Evolutionary conservation across 1,140 invertebrate genomes (phyloP), one percentile per base, ranked within the genome.

Genomic region (Dolichoris vasculosae): DNA sequence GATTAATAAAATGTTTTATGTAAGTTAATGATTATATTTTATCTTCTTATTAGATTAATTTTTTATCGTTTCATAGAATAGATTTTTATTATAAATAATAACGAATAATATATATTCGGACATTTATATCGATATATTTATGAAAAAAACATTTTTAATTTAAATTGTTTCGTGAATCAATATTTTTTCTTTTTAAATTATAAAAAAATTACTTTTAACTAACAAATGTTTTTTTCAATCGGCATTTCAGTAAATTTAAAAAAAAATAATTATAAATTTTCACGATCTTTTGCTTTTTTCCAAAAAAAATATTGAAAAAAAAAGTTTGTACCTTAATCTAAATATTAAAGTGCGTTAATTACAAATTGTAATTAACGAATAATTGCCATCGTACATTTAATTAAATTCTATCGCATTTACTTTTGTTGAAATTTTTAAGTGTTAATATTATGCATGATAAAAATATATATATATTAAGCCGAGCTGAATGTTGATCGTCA

Each of bases 11-110:
- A 75, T 75, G 15, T 79, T 84, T 84, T 79, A 71, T 35, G 83
- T 84, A 84, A 84, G 83, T 84, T 69, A 69, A 67, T n/a, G 75
- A 48, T 78, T 78, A 82, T 67, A 67, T 35, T 84, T 77, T 69
- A 78, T 78, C 83, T 55, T 84, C 23, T 38, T 78, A n/a, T 67
- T 69, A 51, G 63, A 48, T 84, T 84, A 67, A 76, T 64, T 63
- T 76, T 20, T 81, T 81, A 69, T 81, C 1, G 51, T 67, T 81
- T 81, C 23, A 81, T 80, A 67, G 59, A 46, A 67, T 67, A 46
- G 77, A 40, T 38, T 13, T 63, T 79, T 79, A 23, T 38, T 15
- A 59, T 63, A 11, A 26, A 63, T 40, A 51, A 75, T 46, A 46
- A 73, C 30, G 32, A 55, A 55, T 2, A 11, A 55, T 17, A 55